Conservation (phyloP, 2,888 invertebrate species). For the Synanthedon andrenaeformis region DNA sequence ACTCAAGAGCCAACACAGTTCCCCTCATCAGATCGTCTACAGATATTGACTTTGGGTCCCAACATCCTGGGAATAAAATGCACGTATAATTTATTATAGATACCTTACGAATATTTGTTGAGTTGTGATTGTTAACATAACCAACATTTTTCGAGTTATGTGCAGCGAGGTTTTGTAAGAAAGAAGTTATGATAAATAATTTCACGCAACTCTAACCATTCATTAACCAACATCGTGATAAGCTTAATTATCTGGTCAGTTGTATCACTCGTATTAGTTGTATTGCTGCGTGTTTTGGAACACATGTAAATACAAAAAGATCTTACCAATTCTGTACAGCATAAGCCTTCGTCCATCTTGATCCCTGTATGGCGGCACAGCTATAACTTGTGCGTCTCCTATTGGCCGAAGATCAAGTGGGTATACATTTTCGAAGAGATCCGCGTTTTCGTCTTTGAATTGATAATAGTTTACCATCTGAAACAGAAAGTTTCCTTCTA, state of each 20-base stretch:
- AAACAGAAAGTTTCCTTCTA: conserved; percentile 3
- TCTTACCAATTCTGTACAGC: conserved; percentile 76
- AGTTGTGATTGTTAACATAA: no score
- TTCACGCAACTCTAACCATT: no score
- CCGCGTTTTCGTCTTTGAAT: conserved; percentile 79
- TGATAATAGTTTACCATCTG: conserved; percentile 81
- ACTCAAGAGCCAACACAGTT: conserved; percentile 76
- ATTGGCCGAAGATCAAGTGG: conserved; percentile 74
- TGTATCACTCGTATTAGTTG: no score
- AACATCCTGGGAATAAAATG: conserved; percentile 68
- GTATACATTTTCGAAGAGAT: conserved; percentile 75
- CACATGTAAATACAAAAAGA: no score
- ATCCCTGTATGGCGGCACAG: conserved; percentile 82
- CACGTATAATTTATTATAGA: no score
- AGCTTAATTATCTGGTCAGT: no score
- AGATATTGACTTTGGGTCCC: conserved; percentile 77
- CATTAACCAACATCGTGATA: no score
- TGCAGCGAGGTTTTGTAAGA: no score
- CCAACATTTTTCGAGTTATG: no score
- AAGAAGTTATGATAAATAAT: no score
- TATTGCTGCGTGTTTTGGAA: no score
- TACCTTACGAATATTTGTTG: no score
- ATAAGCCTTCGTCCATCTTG: conserved; percentile 79
- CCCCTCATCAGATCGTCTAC: conserved; percentile 80
- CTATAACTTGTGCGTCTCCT: conserved; percentile 76